Base-by-base conservation (phyloP, 2,797 vertebrate genomes). In the Scolopax rusticola region DNA sequence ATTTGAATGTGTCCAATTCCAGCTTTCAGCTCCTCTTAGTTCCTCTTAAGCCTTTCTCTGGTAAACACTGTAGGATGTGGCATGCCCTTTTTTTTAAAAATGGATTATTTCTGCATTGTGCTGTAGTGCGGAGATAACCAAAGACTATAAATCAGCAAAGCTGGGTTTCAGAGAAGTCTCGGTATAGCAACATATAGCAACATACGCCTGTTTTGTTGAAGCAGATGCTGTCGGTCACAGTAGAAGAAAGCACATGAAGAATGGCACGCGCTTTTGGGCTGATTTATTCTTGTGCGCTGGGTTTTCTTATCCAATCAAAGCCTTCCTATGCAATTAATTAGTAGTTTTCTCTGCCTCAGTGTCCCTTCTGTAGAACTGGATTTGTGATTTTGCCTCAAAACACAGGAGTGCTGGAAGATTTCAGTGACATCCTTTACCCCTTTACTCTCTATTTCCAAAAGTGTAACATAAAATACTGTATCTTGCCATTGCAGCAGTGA, bases 71-170 rank as follows among this genome's bases (percentile, higher is more conserved):
- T 19, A 60, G 24, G 6, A 45, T 59, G 48, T 47, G 32, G 5
- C 10, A 43, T 9, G 2, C 5, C 24, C 4, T 69, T 43, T 17
- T 63, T 43, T 68, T 68, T 30, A 68, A 81, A 48, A 81, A 56
- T 2, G 1, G 17, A 9, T 70, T 57, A 7, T 87, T 50, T 60
- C 12, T 78, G 32, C 33, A 2, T 36, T 60, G 25, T 59, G 28
- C 24, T 53, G 13, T 38, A 27, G 45, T 38, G 32, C 60, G 78
- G 50, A 74, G 63, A 61, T 27, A 70, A 24, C n/a, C 47, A 63
- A 65, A 93, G 27, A 51, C 43, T 95, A 56, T 40, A 89, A 93
- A 95, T 80, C 90, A 91, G 51, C 82, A 83, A 95, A 85, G 51
- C 0, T 77, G 40, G 54, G 47, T 56, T 93, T 89, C 88, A 74